Conservation (phyloP, 2,113 vertebrate genomes). For the Gadus chalcogrammus region DNA sequence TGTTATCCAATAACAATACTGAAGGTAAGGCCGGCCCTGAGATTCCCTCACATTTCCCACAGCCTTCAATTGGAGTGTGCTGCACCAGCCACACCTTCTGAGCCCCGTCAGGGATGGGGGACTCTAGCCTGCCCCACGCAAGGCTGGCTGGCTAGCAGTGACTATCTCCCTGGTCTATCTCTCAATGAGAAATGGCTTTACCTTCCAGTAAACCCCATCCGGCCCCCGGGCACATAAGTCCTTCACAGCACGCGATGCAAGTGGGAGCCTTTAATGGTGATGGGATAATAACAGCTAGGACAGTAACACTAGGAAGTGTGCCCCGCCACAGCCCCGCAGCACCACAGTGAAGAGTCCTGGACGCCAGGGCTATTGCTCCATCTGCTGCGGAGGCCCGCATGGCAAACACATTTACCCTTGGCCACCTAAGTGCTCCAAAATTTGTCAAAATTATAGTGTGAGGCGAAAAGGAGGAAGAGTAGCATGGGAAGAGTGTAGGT, state of each 20-base stretch:
- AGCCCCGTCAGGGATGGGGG: too few species aligned
- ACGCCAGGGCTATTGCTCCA: slow-evolving; percentile 26
- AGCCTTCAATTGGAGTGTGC: too few species aligned
- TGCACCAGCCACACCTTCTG: too few species aligned
- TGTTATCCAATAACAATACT: too few species aligned
- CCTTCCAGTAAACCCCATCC: slow-evolving; percentile 14
- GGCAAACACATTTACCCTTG: slow-evolving; percentile 58
- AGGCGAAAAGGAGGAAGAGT: slow-evolving; percentile 20
- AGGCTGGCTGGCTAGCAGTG: too few species aligned
- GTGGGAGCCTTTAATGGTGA: slow-evolving; percentile 45
- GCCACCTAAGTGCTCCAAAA: slow-evolving; percentile 52
- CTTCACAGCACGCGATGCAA: slow-evolving; percentile 33
- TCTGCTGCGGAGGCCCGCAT: slow-evolving; percentile 31
- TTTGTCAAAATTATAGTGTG: slow-evolving; percentile 65
- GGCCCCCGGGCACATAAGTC: slow-evolving; percentile 39
- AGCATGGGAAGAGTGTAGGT: slow-evolving; percentile 29
- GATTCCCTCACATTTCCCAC: too few species aligned
- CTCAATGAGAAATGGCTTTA: slow-evolving; percentile 42
- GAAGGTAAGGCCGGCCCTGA: too few species aligned
- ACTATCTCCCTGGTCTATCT: slow-evolving; percentile 1
- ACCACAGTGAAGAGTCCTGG: slow-evolving; percentile 24
- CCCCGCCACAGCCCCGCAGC: slow-evolving; percentile 47
- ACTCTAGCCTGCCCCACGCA: too few species aligned
- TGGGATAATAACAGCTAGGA: slow-evolving; percentile 49
- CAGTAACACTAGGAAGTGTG: slow-evolving; percentile 53